Evolutionary conservation across 64 coral and sea anemone species (phyloP).

Genomic region (Hydrozoanthus tunicans): DNA sequence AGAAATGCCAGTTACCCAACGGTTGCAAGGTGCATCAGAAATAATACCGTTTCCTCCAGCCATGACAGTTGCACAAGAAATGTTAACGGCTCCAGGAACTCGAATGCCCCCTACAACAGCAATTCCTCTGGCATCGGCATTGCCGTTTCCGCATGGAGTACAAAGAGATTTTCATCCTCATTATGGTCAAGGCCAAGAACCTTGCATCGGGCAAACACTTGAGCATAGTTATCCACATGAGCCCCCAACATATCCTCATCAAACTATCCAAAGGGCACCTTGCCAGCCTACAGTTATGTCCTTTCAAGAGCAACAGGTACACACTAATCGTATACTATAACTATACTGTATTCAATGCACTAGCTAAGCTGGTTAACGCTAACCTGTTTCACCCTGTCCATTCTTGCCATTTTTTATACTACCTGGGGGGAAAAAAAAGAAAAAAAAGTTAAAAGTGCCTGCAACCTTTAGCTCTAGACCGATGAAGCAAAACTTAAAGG

Average conservation of each 20-base stretch:
- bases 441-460: no score
- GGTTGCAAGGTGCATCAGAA: not conserved
- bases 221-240: not conserved
- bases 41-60: not conserved
- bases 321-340: not conserved
- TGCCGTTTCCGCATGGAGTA: not conserved
- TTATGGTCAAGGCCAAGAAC: not conserved
- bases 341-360: not conserved
- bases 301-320: not conserved
- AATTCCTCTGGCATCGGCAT: not conserved
- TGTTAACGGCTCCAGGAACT: not conserved
- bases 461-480: no score
- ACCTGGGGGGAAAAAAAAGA: no score
- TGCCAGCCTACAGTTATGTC: not conserved
- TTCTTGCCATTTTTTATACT: no score
- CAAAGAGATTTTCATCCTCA: not conserved
- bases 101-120: not conserved
- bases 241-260: not conserved
- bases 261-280: not conserved
- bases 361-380: not conserved
- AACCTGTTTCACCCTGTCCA: no score
- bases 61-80: not conserved
- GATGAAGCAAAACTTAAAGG: no score
- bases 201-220: not conserved
- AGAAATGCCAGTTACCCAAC: not conserved